phyloP scores from a whole-genome alignment of 2,113 vertebrate species.

The Garra rufa region DNA sequence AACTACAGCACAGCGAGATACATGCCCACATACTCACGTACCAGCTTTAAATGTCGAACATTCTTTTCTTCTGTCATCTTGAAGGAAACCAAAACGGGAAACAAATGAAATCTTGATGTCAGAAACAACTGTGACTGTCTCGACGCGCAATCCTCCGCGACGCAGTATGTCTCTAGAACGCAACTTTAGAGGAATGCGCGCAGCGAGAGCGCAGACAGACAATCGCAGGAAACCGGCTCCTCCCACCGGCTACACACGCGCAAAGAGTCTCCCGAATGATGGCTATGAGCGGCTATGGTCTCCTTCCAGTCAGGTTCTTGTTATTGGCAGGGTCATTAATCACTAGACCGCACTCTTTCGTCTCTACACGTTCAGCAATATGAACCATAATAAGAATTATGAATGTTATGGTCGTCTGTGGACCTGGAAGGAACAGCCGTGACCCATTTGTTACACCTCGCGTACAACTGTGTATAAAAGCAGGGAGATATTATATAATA shows the following conservation, averaged over 20 bases:
- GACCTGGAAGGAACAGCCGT: neutral
- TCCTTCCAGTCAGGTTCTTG: slow-evolving; percentile 14
- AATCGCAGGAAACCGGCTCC: slow-evolving; percentile 80
- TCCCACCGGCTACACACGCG: slow-evolving; percentile 65
- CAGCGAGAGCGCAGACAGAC: slow-evolving; percentile 64
- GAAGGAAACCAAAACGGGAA: slow-evolving; percentile 65
- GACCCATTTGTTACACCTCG: slow-evolving; percentile 27
- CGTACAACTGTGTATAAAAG: neutral
- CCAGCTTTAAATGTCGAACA: slow-evolving; percentile 76
- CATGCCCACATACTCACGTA: slow-evolving; percentile 71
- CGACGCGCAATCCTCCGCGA: slow-evolving; percentile 55
- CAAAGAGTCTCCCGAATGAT: slow-evolving; percentile 25
- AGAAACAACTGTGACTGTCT: neutral
- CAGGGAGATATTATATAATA: neutral
- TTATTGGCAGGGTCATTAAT: slow-evolving; percentile 38
- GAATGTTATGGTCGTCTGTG: neutral
- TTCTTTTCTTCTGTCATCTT: slow-evolving; percentile 78
- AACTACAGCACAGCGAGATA: neutral
- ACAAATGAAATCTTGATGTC: slow-evolving; percentile 36
- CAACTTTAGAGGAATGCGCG: slow-evolving; percentile 71
- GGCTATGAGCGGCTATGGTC: slow-evolving; percentile 9
- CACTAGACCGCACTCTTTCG: slow-evolving; percentile 10
- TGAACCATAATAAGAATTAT: neutral
- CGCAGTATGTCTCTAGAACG: slow-evolving; percentile 66
- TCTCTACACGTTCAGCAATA: neutral